Base-by-base conservation (phyloP, 2,797 vertebrate species). In the Sebastes vulpes region DNA sequence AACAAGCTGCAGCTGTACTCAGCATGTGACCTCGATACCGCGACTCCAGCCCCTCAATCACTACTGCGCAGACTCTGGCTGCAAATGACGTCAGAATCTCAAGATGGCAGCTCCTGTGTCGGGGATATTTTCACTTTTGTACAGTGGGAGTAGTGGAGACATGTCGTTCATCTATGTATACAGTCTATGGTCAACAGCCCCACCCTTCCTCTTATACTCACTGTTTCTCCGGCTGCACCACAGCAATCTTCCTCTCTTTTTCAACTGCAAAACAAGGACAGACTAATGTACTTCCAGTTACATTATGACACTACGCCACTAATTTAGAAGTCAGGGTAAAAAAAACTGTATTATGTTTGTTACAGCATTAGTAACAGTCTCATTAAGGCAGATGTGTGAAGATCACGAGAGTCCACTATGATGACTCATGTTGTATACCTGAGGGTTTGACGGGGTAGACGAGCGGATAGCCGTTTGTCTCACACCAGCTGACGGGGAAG, bases 401-500 rank as follows among this genome's bases (percentile, higher is more conserved):
- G 56, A 64, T 52, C n/a, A 29, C 14, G 16, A 28, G 20, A 21
- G 61, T 32, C 42, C 14, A 48, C 9, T 35, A 14, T 8, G 25
- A 68, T 63, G 81, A 54, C 25, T 78, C 35, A 29, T 53, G 76
- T 3, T 23, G 58, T 29, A 12, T 89, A 99, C 98, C 98, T 96
- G 96, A 94, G 87, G 97, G 96, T 94, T 97, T 98, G 83, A 96
- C 95, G 91, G 98, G 98, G 92, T 97, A 91, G 74, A 97, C 95
- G 7, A 99, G 97, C 12, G 97, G 97, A 87, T 98, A 98, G 65
- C 98, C 98, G 14, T 99, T 99, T 4, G 98, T 99, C 87, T 99
- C 98, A 95, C 98, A 99, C 98, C 98, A 99, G 88, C 98, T 98
- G 93, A 99, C 95, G 42, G 98, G 98, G 91, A 99, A 99, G 89